These are phyloP conservation scores for Monoplex corrugatus DNA, from an alignment of 2,888 invertebrate species.

Conservation along the genomic window DNA sequence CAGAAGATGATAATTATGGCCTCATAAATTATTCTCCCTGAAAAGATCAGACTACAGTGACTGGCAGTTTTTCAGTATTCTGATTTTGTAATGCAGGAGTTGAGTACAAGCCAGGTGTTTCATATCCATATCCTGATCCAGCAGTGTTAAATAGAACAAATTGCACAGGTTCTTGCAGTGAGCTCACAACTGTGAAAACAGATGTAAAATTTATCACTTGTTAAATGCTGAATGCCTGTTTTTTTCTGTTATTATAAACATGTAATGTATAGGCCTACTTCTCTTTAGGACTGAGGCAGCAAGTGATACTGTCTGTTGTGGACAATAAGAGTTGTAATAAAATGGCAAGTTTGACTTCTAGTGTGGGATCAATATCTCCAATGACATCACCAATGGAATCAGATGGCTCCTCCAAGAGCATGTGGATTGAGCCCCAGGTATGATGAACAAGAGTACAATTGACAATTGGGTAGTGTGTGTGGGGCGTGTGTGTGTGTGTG, in stretches of 20 bases:
- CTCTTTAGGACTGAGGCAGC: neutral
- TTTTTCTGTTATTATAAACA: neutral
- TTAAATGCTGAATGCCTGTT: neutral
- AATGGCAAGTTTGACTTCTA: neutral
- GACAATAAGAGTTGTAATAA: neutral
- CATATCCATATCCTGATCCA: no score
- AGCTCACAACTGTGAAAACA: no score
- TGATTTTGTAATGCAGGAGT: no score
- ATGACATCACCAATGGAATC: slow-evolving; percentile 44
- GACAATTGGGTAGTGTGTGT: neutral
- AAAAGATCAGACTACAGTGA: no score
- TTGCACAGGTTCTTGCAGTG: no score
- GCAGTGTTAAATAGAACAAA: no score
- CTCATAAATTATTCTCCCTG: no score
- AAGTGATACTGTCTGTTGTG: neutral
- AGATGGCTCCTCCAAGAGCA: neutral
- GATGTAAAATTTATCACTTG: neutral
- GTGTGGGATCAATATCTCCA: slow-evolving; percentile 11
- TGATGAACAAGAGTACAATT: neutral
- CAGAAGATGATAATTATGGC: no score
- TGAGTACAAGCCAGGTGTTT: no score
- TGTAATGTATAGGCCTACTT: neutral
- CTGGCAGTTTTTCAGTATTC: no score
- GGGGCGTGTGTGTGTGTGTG: neutral
- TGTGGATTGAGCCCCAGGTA: slow-evolving; percentile 46